Base-by-base conservation (phyloP, 2,113 vertebrate species). In the Lophius piscatorius region DNA sequence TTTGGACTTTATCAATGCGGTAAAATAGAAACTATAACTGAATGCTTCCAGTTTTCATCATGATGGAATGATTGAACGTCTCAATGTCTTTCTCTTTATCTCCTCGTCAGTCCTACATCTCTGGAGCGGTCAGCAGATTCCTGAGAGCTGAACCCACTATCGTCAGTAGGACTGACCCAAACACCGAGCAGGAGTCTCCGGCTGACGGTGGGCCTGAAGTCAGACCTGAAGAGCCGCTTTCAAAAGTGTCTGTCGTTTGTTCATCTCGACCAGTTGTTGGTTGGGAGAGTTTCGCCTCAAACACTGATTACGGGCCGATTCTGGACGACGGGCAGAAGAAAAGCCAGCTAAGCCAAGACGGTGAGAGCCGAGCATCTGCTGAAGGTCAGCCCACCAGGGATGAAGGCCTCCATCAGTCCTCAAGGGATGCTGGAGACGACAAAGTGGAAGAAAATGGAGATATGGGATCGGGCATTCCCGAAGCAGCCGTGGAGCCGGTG, bases 41-140 rank as follows among this genome's bases (percentile, higher is more conserved):
- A n/a, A n/a, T n/a, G n/a, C n/a, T n/a, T n/a, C n/a, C n/a, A n/a
- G n/a, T n/a, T n/a, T n/a, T n/a, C n/a, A n/a, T n/a, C n/a, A n/a
- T n/a, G n/a, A n/a, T n/a, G n/a, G 29, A 31, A 5, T 28, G 8
- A 5, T 28, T 31, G 29, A 14, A 14, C 4, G 8, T 41, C 7
- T 56, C n/a, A 4, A 1, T 42, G 16, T 31, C 9, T 71, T 16
- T 75, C 9, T 48, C 41, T 62, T 11, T 13, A 3, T 70, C 10
- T 76, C 21, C 4, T 76, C 29, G n/a, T 55, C 54, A 92, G 91
- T 48, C 41, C 55, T 91, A 84, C 40, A 55, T 92, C 42, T 63
- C 70, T 3, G 89, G 36, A 49, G 73, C 87, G 16, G 85, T 92
- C 35, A 78, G 13, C 50, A 87, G 86, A 84, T 80, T 89, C 36